Conservation (phyloP, 2,888 invertebrate species). For the Hirtodrosophila confusa region DNA sequence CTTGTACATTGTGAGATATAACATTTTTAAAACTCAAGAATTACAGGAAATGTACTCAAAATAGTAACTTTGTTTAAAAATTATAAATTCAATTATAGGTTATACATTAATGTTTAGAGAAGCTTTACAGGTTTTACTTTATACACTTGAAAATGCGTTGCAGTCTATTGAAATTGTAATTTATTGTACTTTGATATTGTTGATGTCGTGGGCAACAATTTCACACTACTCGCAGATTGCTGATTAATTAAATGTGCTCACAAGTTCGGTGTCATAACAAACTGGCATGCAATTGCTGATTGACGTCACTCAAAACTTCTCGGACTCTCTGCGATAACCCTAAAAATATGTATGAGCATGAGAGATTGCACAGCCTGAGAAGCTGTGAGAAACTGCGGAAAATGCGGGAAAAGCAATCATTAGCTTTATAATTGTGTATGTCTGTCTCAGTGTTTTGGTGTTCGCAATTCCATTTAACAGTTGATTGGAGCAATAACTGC, state of each 20-base stretch:
- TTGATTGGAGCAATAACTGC: slow-evolving; percentile 30
- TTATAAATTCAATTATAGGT: no score
- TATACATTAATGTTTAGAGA: no score
- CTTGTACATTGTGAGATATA: no score
- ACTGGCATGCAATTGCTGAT: slow-evolving; percentile 29
- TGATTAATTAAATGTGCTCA: background rate
- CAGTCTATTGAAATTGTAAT: slow-evolving; percentile 2
- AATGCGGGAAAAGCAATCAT: background rate
- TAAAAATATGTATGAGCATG: background rate
- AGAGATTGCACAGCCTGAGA: background rate
- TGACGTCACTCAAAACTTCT: slow-evolving; percentile 60
- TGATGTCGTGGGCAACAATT: background rate
- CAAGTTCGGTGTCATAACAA: no score
- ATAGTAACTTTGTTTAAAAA: no score
- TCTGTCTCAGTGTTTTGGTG: slow-evolving; percentile 1
- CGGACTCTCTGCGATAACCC: slow-evolving; percentile 57
- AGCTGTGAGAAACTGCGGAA: background rate
- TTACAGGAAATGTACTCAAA: no score
- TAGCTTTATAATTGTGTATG: slow-evolving; percentile 12
- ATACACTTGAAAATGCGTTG: background rate
- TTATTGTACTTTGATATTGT: slow-evolving; percentile 25
- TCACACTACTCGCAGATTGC: no score
- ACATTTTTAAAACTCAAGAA: no score
- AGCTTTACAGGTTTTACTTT: no score
- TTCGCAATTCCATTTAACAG: slow-evolving; percentile 17